phyloP scores from a whole-genome alignment of 2,113 vertebrate genomes.

The Dolichotis patagonum region DNA sequence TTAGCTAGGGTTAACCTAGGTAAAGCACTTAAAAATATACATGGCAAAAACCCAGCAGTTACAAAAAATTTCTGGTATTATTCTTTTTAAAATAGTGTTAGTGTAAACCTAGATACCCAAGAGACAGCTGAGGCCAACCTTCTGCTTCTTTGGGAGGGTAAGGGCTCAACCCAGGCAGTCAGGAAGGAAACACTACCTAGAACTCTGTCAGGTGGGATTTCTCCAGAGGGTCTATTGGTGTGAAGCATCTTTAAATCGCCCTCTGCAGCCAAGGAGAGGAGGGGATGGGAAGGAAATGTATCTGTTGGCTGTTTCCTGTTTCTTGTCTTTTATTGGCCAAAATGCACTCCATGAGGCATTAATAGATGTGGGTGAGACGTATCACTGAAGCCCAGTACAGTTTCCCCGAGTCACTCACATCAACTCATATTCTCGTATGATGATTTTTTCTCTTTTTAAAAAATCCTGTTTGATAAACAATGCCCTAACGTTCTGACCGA shows the following conservation, averaged over 20 bases:
- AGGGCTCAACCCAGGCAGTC: neutral
- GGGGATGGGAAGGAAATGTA: neutral
- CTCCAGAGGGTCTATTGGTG: neutral
- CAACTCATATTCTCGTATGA: neutral
- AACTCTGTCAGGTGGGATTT: neutral
- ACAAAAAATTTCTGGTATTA: neutral
- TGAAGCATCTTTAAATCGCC: neutral
- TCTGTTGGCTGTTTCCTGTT: neutral
- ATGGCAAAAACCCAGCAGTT: neutral
- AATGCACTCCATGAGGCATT: too few relatives aligned
- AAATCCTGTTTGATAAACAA: neutral
- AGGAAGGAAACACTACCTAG: neutral
- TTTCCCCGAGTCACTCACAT: neutral
- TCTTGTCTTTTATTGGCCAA: neutral
- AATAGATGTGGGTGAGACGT: neutral
- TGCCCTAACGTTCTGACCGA: neutral
- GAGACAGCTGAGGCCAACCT: neutral
- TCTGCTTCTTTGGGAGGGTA: neutral
- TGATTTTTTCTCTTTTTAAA: neutral
- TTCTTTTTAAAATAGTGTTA: neutral
- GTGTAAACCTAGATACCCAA: neutral
- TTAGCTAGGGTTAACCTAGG: neutral
- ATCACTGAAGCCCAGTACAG: neutral
- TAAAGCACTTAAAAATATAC: neutral
- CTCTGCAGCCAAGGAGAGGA: fast-evolving